These are phyloP conservation scores for Sitta carolinensis DNA, from an alignment of 2,797 vertebrate species.

Conservation along the genomic window DNA sequence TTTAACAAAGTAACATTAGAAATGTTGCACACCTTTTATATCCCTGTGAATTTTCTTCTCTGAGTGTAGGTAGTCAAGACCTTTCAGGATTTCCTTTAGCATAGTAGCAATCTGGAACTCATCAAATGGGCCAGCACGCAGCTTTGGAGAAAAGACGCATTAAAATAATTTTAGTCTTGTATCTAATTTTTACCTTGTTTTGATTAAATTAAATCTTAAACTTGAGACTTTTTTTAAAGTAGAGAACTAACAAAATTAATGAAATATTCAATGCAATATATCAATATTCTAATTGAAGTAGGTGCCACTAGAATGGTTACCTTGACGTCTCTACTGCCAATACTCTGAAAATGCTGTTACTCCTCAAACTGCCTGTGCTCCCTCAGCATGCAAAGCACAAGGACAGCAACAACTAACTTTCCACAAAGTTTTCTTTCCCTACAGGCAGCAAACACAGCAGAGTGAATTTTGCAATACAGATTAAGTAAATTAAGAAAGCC, in stretches of 20 bases:
- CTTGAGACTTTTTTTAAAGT: not conserved
- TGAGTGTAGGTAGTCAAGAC: slow-evolving; percentile 84
- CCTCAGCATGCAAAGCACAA: not conserved
- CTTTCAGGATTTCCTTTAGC: slow-evolving; percentile 85
- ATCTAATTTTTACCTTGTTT: not conserved
- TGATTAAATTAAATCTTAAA: not conserved
- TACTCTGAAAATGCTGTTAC: not conserved
- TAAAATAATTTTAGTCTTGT: not conserved
- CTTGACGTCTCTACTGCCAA: not conserved
- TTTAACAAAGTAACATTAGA: not conserved
- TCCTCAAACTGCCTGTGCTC: not conserved
- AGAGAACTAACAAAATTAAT: not conserved
- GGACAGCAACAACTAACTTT: not conserved
- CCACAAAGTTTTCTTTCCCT: not conserved
- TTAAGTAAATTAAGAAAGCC: not conserved
- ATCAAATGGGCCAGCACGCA: slow-evolving; percentile 83
- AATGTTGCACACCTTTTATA: slow-evolving; percentile 79
- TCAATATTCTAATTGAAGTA: not conserved
- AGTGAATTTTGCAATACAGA: not conserved
- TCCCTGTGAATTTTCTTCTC: slow-evolving; percentile 87
- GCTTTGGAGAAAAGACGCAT: slow-evolving; percentile 53
- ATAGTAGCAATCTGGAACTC: slow-evolving; percentile 86
- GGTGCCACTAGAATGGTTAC: not conserved
- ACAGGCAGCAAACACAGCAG: not conserved
- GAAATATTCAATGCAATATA: not conserved